Evolutionary conservation across 2,797 vertebrate genomes (phyloP).

Genomic region (Acridotheres tristis): DNA sequence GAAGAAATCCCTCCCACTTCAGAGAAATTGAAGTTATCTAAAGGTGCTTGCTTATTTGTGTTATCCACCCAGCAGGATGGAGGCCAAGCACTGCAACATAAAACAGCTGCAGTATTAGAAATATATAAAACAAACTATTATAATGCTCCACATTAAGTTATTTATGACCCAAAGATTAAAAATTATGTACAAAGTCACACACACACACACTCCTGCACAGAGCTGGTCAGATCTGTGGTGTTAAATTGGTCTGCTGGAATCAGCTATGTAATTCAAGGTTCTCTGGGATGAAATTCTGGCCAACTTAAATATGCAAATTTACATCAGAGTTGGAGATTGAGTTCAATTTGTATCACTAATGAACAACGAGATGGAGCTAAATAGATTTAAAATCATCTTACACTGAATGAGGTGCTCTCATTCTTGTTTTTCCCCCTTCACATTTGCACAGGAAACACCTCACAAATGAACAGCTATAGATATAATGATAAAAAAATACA

Average conservation of each 20-base stretch:
- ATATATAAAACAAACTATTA: not conserved
- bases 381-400: not conserved
- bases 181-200: not conserved
- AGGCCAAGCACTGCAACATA: not conserved
- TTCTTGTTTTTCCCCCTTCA: not conserved
- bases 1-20: not conserved
- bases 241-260: not conserved
- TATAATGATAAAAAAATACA: not conserved
- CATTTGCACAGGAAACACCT: not conserved
- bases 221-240: not conserved
- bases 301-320: not conserved
- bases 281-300: not conserved
- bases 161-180: not conserved
- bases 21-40: not conserved
- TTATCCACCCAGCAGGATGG: not conserved
- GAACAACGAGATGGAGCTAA: not conserved
- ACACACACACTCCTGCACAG: not conserved
- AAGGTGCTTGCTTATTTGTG: not conserved
- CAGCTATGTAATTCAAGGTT: not conserved
- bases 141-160: not conserved
- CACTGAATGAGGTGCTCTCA: not conserved
- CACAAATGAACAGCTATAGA: not conserved
- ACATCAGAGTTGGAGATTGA: not conserved
- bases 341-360: not conserved
- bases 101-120: not conserved